Evolutionary conservation across 2,797 vertebrate genomes (phyloP).

Genomic region (Saguinus oedipus): DNA sequence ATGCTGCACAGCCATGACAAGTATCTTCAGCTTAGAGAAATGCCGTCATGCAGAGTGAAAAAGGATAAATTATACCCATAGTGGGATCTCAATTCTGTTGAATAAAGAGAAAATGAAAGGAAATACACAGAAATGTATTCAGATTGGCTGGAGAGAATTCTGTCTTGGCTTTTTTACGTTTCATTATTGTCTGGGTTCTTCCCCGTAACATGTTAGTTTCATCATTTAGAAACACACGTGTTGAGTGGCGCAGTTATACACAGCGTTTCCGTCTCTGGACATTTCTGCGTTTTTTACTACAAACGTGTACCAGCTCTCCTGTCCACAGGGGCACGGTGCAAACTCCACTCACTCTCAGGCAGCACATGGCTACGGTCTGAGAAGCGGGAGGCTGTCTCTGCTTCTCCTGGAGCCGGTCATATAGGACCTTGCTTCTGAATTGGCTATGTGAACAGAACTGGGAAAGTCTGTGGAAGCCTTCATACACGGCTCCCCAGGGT

Average conservation of each 20-base stretch:
- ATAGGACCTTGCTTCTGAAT: accelerated
- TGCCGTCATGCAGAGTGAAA: accelerated
- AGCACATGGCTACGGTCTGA: too few relatives aligned
- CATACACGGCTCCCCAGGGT: accelerated
- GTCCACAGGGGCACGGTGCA: background rate
- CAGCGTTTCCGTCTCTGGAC: background rate
- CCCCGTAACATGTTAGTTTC: background rate
- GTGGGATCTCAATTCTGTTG: background rate
- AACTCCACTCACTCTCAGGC: accelerated
- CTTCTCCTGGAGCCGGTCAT: accelerated
- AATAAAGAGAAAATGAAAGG: background rate
- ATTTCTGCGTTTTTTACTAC: background rate
- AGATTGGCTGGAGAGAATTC: background rate
- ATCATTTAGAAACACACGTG: background rate
- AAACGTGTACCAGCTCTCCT: background rate
- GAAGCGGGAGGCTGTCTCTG: accelerated
- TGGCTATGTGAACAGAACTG: accelerated
- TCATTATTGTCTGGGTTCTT: background rate
- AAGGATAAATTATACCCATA: accelerated
- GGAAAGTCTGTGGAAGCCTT: accelerated
- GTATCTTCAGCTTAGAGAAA: background rate
- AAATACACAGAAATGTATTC: background rate
- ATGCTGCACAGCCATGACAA: background rate
- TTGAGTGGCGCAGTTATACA: accelerated
- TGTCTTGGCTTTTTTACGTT: background rate